A percentile compares a stretch with the other conserved stretches of the same genome.
Evolutionary conservation across 2,113 vertebrate genomes (phyloP).

Genomic region (Rhodinocichla rosea): DNA sequence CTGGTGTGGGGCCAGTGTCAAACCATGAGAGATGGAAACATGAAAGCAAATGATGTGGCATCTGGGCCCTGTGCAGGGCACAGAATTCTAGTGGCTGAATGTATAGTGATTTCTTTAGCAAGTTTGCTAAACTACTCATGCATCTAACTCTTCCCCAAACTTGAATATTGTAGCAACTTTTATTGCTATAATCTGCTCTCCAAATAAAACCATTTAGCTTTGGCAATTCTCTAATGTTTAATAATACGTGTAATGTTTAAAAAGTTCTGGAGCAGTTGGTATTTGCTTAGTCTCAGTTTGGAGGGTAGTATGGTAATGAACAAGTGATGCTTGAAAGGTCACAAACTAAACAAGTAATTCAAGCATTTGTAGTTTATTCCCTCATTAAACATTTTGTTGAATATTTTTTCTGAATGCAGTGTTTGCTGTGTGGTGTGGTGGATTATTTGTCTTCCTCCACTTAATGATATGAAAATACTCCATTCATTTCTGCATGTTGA

Average conservation of each 20-base stretch:
- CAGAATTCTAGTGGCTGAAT: not conserved
- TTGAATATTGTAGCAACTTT: not conserved
- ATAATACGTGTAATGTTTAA: not conserved
- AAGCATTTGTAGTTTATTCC: not conserved
- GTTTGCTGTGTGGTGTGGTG: not conserved
- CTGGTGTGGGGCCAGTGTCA: not conserved
- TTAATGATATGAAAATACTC: not conserved
- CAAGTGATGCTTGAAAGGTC: constrained; percentile 37
- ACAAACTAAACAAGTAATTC: not conserved
- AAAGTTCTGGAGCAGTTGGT: not conserved
- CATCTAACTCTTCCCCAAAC: not conserved
- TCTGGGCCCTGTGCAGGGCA: not conserved
- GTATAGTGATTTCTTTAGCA: not conserved
- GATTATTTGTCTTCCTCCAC: not conserved
- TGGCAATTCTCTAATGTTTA: not conserved
- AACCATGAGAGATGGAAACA: not conserved
- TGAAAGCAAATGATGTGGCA: not conserved
- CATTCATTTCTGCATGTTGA: not conserved
- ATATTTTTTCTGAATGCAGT: not conserved
- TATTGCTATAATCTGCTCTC: not conserved
- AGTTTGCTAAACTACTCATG: not conserved
- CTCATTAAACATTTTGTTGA: not conserved
- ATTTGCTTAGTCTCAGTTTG: not conserved
- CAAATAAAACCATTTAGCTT: not conserved
- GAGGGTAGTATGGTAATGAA: not conserved